Evolutionary conservation across 2,888 invertebrate species (phyloP).

Genomic region (Siphlonurus alternatus): DNA sequence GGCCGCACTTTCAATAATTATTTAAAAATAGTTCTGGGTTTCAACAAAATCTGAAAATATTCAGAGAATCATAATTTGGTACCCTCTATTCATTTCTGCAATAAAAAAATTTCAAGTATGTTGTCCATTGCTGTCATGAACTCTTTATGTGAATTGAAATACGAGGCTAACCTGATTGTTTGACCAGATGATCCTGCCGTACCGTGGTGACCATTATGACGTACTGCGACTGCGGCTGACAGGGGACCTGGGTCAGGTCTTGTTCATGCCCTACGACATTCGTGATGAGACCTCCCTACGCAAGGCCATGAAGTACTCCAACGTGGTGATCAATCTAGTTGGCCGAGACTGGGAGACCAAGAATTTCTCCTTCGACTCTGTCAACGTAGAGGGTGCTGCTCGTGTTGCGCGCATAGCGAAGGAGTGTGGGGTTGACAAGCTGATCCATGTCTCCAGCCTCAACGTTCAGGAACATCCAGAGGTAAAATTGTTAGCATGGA

Average conservation of each 20-base stretch:
- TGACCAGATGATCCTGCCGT: slow-evolving; percentile 86
- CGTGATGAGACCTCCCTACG: slow-evolving; percentile 72
- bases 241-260: slow-evolving; percentile 91
- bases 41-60: no score
- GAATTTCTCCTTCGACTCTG: slow-evolving; percentile 73
- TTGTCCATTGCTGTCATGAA: no score
- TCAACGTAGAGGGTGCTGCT: slow-evolving; percentile 71
- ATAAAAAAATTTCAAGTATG: no score
- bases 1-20: no score
- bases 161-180: no score
- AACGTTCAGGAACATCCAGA: slow-evolving; percentile 58
- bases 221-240: slow-evolving; percentile 58
- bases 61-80: no score
- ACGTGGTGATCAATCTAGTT: slow-evolving; percentile 89
- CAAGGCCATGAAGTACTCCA: slow-evolving; percentile 76
- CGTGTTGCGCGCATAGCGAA: slow-evolving; percentile 57
- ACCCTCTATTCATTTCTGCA: no score
- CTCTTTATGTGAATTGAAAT: no score
- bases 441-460: slow-evolving; percentile 82
- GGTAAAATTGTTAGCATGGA: slow-evolving; percentile 17
- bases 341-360: slow-evolving; percentile 85
- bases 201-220: slow-evolving; percentile 73
- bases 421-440: slow-evolving; percentile 71
- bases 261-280: slow-evolving; percentile 72
- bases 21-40: no score